A percentile compares a stretch with the other conserved stretches of the same genome.
Conservation (phyloP, 2,797 vertebrate genomes). For the Acomys russatus region DNA sequence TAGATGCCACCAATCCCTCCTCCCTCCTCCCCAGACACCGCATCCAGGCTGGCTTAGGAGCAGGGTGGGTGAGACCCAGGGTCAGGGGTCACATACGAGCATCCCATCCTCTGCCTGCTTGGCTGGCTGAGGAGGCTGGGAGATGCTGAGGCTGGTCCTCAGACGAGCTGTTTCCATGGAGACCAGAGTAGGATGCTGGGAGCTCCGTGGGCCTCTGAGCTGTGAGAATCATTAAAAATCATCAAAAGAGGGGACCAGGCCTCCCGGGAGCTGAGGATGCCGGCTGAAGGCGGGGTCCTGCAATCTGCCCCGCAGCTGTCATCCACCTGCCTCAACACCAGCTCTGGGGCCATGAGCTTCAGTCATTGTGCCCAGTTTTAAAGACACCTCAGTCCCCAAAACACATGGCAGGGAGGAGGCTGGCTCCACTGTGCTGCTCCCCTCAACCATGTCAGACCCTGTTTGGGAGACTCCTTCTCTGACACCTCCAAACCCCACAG, state of each 20-base stretch:
- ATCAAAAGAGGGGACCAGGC: neutral
- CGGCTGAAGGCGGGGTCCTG: neutral
- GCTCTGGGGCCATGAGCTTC: no score
- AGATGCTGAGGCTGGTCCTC: neutral
- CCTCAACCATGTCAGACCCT: neutral
- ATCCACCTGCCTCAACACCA: neutral
- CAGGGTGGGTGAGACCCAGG: neutral
- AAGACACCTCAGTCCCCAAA: neutral
- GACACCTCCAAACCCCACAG: neutral
- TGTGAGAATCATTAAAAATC: neutral
- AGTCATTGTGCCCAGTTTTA: neutral
- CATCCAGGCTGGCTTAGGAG: neutral
- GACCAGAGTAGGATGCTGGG: neutral
- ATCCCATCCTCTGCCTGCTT: neutral
- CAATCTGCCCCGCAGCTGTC: neutral
- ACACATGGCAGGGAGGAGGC: neutral
- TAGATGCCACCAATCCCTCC: no score
- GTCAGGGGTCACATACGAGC: neutral
- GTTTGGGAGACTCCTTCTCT: neutral
- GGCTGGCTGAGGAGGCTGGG: neutral
- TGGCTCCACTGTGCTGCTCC: no score
- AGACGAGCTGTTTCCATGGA: neutral
- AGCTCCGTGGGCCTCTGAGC: neutral
- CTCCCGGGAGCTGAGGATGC: neutral
- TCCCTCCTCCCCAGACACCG: neutral